phyloP scores from a whole-genome alignment of 2,888 invertebrate genomes.

The Tinea semifulvella region DNA sequence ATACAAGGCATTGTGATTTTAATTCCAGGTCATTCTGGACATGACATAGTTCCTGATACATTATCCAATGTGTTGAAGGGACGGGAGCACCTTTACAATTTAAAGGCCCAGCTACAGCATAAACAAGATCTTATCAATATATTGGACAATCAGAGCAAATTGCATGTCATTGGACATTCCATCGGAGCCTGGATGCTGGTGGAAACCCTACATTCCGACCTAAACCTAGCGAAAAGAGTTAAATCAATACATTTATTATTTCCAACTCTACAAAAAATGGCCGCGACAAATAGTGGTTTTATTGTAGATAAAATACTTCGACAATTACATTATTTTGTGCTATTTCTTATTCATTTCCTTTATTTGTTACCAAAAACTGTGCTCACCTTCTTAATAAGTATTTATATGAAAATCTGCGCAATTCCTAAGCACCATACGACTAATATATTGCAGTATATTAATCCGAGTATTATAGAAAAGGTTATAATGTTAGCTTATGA shows the following conservation, averaged over 20 bases:
- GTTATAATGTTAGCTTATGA: slow-evolving; percentile 77
- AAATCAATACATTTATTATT: slow-evolving; percentile 79
- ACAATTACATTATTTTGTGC: slow-evolving; percentile 30
- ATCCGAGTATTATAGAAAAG: slow-evolving; percentile 68
- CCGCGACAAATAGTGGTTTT: slow-evolving; percentile 76
- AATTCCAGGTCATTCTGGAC: slow-evolving; percentile 80
- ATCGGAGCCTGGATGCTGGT: slow-evolving; percentile 88
- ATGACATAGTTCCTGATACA: slow-evolving; percentile 55
- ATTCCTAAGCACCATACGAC: slow-evolving; percentile 58
- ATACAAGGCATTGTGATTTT: no score
- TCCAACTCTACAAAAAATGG: slow-evolving; percentile 88
- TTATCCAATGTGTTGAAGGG: slow-evolving; percentile 54
- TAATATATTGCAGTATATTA: slow-evolving; percentile 63
- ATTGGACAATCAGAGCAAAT: slow-evolving; percentile 73
- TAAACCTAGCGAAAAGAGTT: slow-evolving; percentile 61
- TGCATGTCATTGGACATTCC: slow-evolving; percentile 90
- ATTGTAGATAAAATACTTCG: slow-evolving; percentile 71
- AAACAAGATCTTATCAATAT: slow-evolving; percentile 81
- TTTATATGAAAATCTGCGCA: slow-evolving; percentile 62
- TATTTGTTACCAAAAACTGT: slow-evolving; percentile 61
- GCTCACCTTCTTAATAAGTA: slow-evolving; percentile 53
- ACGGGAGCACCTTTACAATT: slow-evolving; percentile 71
- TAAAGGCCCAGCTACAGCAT: slow-evolving; percentile 82
- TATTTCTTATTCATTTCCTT: slow-evolving; percentile 49
- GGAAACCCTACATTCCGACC: slow-evolving; percentile 71